phyloP scores from a whole-genome alignment of 2,888 invertebrate species.

The Nomada ruficornis region DNA sequence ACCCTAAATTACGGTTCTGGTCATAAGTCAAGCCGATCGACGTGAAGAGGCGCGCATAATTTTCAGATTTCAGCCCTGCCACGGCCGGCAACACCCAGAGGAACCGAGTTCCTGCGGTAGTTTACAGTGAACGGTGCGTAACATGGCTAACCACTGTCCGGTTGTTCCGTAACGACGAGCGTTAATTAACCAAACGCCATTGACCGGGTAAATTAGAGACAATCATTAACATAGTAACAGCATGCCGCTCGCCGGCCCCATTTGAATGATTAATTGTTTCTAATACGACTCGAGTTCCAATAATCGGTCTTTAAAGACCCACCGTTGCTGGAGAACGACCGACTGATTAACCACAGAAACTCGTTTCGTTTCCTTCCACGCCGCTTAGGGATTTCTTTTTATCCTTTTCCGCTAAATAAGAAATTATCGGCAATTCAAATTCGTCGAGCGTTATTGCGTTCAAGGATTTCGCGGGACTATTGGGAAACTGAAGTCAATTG shows the following conservation, averaged over 20 bases:
- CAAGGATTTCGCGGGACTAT: constrained; percentile 19
- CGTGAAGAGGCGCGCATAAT: constrained; percentile 31
- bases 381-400: constrained; percentile 7
- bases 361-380: constrained; percentile 59
- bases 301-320: constrained; percentile 39
- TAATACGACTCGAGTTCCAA: constrained; percentile 62
- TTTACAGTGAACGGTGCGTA: constrained; percentile 36
- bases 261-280: constrained; percentile 75
- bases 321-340: constrained; percentile 40
- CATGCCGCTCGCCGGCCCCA: constrained; percentile 59
- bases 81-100: constrained; percentile 14
- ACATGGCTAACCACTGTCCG: constrained; percentile 8
- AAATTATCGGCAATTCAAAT: constrained; percentile 39
- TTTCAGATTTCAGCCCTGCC: constrained; percentile 22
- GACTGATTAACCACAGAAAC: constrained; percentile 65
- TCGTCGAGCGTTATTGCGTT: constrained; percentile 19
- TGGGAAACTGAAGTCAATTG: background rate
- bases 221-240: constrained; percentile 62
- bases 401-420: constrained; percentile 15
- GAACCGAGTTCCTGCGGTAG: constrained; percentile 6
- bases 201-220: constrained; percentile 48
- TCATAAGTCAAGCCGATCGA: constrained; percentile 34
- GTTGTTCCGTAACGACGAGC: constrained; percentile 29
- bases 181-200: constrained; percentile 33
- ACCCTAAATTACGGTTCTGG: constrained; percentile 27